These are phyloP conservation scores for Leucophenga maculata DNA, from an alignment of 2,888 invertebrate genomes.

Conservation along the genomic window DNA sequence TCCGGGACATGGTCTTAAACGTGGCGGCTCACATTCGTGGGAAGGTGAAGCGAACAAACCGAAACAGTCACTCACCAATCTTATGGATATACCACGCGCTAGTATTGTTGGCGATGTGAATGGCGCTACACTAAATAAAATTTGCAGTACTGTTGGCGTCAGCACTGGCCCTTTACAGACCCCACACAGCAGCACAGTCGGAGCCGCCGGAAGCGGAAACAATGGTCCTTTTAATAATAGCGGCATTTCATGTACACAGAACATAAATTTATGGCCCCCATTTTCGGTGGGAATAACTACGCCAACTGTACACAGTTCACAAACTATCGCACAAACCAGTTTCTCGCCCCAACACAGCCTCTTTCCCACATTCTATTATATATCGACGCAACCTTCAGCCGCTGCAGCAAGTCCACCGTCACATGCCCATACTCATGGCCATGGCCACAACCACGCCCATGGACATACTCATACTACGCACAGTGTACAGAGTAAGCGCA, in stretches of 20 bases:
- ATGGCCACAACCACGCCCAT: too few species aligned
- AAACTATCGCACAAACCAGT: conserved; percentile 60
- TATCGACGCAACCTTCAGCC: conserved; percentile 72
- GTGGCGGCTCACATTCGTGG: conserved; percentile 77
- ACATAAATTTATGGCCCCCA: conserved; percentile 77
- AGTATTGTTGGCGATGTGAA: conserved; percentile 23
- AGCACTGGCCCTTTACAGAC: neutral
- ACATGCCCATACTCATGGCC: neutral
- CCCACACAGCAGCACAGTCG: neutral
- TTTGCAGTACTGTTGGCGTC: neutral
- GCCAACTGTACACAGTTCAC: conserved; percentile 57
- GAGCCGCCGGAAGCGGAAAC: neutral
- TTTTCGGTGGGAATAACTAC: conserved; percentile 74
- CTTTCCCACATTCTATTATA: conserved; percentile 76
- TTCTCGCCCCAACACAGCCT: conserved; percentile 70
- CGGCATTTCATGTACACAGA: conserved; percentile 50
- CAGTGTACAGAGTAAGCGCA: neutral
- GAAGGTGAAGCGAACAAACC: conserved; percentile 76
- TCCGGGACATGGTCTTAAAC: conserved; percentile 76
- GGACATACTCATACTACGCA: neutral
- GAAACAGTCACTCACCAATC: conserved; percentile 72
- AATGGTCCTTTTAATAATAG: conserved; percentile 38
- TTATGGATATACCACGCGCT: conserved; percentile 37
- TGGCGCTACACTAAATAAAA: conserved; percentile 26
- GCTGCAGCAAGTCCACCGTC: conserved; percentile 19